Evolutionary conservation across 1,140 invertebrate genomes (phyloP).

Genomic region (Atopsyche davidsoni): DNA sequence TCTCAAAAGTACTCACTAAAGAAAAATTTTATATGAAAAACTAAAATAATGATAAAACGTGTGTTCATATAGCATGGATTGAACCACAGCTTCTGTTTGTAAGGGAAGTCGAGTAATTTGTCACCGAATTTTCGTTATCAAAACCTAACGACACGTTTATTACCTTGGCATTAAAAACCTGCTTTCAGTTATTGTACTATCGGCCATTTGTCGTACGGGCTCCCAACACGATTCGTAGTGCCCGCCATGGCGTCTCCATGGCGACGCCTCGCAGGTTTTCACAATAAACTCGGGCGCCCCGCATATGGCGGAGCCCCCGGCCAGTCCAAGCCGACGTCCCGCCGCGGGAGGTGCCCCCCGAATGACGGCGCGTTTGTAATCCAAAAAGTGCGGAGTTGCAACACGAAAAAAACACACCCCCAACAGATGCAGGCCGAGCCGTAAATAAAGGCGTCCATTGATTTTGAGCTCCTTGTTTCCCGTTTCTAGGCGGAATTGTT

Average conservation of each 20-base stretch:
- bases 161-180: neutral
- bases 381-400: slow-evolving; percentile 6
- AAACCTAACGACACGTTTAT: too few species aligned
- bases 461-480: slow-evolving; percentile 7
- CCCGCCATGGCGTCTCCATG: slow-evolving; percentile 20
- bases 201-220: neutral
- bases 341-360: neutral
- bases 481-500: slow-evolving; percentile 10
- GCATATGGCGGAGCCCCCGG: slow-evolving; percentile 12
- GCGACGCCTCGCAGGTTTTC: slow-evolving; percentile 12
- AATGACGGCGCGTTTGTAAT: neutral
- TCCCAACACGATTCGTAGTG: slow-evolving; percentile 10
- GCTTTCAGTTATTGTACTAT: neutral
- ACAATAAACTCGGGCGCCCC: slow-evolving; percentile 21
- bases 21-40: too few species aligned
- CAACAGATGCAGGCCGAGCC: neutral
- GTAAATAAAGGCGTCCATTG: too few species aligned
- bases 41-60: too few species aligned
- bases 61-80: too few species aligned
- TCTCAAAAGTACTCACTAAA: too few species aligned
- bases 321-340: slow-evolving; percentile 11
- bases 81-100: too few species aligned
- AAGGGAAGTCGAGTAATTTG: slow-evolving; percentile 7
- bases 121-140: slow-evolving; percentile 5
- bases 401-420: slow-evolving; percentile 5